Conservation (phyloP, 2,113 vertebrate genomes). For the Plestiodon gilberti region DNA sequence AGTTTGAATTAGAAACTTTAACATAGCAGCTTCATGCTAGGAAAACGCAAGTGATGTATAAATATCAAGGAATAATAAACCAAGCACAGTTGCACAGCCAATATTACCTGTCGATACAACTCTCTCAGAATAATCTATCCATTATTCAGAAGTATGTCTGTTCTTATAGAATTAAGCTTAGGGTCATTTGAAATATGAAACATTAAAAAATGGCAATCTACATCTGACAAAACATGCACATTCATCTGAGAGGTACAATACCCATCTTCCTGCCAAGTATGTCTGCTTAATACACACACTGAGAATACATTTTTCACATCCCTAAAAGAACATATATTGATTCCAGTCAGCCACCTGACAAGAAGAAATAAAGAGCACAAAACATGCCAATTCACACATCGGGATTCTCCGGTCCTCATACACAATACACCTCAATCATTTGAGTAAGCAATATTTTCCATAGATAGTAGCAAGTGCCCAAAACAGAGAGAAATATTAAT, state of each 20-base stretch:
- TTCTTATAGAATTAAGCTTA: not conserved
- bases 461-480: not conserved
- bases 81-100: not conserved
- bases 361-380: not conserved
- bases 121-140: no score
- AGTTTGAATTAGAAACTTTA: not conserved
- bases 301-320: not conserved
- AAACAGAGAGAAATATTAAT: not conserved
- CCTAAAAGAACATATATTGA: not conserved
- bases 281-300: not conserved
- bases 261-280: not conserved
- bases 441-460: not conserved
- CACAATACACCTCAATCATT: not conserved
- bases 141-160: no score
- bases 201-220: not conserved
- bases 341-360: not conserved
- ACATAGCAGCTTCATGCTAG: not conserved
- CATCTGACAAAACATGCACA: not conserved
- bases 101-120: not conserved
- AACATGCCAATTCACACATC: not conserved
- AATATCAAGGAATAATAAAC: not conserved
- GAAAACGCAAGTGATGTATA: not conserved
- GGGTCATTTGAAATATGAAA: not conserved
- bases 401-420: not conserved
- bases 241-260: not conserved